phyloP scores from a whole-genome alignment of 2,797 vertebrate genomes.

The Pantherophis alleghaniensis region DNA sequence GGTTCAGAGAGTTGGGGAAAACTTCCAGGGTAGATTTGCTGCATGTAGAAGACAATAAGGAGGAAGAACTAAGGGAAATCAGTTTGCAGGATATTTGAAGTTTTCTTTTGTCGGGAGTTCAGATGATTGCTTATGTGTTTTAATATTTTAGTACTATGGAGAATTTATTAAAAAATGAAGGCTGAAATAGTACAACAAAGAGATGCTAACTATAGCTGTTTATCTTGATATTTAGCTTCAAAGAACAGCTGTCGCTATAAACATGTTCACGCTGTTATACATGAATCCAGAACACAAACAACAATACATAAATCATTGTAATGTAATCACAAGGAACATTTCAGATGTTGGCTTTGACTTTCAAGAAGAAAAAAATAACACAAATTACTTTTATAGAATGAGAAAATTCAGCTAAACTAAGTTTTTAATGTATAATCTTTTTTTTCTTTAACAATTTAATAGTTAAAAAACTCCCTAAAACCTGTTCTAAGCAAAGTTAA shows the following conservation, averaged over 20 bases:
- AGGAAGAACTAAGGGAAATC: background rate
- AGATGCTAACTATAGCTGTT: constrained; percentile 32
- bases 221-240: constrained; percentile 46
- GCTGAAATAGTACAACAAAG: constrained; percentile 1
- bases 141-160: background rate
- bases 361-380: background rate
- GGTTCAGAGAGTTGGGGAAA: background rate
- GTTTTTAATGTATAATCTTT: background rate
- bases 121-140: background rate
- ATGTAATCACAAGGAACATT: constrained; percentile 3
- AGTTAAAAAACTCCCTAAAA: background rate
- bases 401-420: background rate
- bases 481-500: background rate
- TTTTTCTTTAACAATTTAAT: background rate
- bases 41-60: background rate
- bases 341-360: constrained; percentile 6
- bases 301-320: constrained; percentile 11
- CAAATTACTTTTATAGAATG: background rate
- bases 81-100: background rate
- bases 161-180: constrained; percentile 18
- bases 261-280: constrained; percentile 24
- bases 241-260: constrained; percentile 45
- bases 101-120: background rate
- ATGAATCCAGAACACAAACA: constrained; percentile 31
- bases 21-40: background rate